A percentile compares a stretch with the other conserved stretches of the same genome.
Evolutionary conservation across 2,797 vertebrate species (phyloP).

Genomic region (Pithecia hirsuta): DNA sequence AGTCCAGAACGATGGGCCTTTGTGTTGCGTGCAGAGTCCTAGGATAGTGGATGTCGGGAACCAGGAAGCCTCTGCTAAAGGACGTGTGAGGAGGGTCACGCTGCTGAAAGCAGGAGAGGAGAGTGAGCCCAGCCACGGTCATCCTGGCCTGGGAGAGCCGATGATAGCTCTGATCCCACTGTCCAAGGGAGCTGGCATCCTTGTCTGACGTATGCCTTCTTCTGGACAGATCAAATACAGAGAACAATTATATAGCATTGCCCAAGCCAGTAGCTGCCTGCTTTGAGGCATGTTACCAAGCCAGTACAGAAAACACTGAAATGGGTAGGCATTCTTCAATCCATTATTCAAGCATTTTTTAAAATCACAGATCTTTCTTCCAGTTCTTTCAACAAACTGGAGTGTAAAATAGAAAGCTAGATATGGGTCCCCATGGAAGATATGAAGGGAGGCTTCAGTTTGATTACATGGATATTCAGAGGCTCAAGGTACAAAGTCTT

Average conservation of each 20-base stretch:
- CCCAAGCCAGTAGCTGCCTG: not conserved
- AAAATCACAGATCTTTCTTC: not conserved
- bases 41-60: not conserved
- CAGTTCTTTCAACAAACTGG: not conserved
- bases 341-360: not conserved
- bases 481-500: not conserved
- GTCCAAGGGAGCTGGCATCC: too few species aligned
- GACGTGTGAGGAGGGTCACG: too few species aligned
- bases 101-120: not conserved
- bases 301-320: not conserved
- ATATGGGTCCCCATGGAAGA: not conserved
- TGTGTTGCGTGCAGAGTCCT: too few species aligned
- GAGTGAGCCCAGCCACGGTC: not conserved
- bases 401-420: not conserved
- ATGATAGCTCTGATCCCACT: not conserved
- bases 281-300: not conserved
- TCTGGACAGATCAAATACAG: not conserved
- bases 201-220: not conserved
- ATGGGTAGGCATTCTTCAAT: not conserved
- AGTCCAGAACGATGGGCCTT: too few species aligned
- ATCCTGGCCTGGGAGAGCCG: too few species aligned
- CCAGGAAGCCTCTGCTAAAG: not conserved
- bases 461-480: not conserved
- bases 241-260: not conserved
- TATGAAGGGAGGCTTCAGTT: not conserved